Conservation (phyloP, 1,140 invertebrate species). For the Drosophila kikkawai region DNA sequence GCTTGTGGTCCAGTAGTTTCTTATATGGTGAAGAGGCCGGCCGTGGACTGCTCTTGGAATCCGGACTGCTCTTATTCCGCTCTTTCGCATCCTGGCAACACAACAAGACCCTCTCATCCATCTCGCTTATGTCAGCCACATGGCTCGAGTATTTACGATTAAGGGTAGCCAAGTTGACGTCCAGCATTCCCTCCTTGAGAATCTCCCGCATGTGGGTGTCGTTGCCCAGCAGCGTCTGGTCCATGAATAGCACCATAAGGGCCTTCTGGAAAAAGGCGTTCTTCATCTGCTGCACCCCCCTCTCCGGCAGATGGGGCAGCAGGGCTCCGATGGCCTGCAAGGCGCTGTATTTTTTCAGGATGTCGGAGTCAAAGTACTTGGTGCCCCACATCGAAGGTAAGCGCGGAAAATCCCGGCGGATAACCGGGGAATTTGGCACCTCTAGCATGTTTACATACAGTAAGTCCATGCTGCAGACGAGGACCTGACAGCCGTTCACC, state of each 20-base stretch:
- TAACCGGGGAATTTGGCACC: constrained; percentile 90
- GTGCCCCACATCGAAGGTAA: constrained; percentile 90
- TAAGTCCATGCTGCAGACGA: constrained; percentile 95
- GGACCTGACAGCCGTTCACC: constrained; percentile 96
- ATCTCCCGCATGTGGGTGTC: constrained; percentile 88
- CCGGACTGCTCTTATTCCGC: not conserved
- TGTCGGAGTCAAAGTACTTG: constrained; percentile 88
- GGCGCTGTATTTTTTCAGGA: constrained; percentile 90
- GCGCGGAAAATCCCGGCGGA: constrained; percentile 93
- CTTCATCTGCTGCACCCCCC: constrained; percentile 95
- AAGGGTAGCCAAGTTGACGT: constrained; percentile 92
- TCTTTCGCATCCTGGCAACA: not conserved
- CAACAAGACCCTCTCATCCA: constrained; percentile 97
- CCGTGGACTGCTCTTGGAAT: not conserved
- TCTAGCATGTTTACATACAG: constrained; percentile 94
- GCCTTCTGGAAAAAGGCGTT: constrained; percentile 94
- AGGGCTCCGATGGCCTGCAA: constrained; percentile 92
- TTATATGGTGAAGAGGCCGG: constrained; percentile 5
- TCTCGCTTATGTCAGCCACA: constrained; percentile 95
- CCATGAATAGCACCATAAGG: constrained; percentile 86
- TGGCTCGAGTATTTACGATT: constrained; percentile 95
- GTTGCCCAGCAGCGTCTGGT: constrained; percentile 81
- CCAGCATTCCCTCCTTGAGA: constrained; percentile 90
- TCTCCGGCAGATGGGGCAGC: constrained; percentile 89
- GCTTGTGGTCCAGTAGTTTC: constrained; percentile 4